phyloP scores from a whole-genome alignment of 2,888 invertebrate genomes.

The Geophilus truncorum region DNA sequence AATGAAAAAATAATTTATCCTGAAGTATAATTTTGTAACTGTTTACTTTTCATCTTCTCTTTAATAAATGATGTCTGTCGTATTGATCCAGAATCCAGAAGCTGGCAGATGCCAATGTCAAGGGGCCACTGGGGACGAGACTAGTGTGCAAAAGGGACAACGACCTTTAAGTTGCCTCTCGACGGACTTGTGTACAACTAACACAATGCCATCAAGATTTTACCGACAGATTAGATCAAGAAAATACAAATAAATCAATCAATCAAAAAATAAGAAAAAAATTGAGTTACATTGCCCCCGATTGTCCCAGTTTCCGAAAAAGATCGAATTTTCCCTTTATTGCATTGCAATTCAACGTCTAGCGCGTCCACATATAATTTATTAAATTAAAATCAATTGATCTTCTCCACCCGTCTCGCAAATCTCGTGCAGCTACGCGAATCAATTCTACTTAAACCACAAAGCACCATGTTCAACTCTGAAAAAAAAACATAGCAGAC shows the following conservation, averaged over 20 bases:
- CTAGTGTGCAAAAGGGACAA: not conserved
- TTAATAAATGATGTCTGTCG: not conserved
- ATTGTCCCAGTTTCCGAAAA: too few species aligned
- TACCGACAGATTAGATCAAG: not conserved
- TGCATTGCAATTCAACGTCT: not conserved
- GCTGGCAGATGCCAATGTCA: slow-evolving; percentile 13
- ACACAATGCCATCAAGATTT: not conserved
- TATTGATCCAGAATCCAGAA: not conserved
- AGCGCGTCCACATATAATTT: not conserved
- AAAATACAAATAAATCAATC: not conserved
- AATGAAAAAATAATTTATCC: not conserved
- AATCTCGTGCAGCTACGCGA: slow-evolving; percentile 1
- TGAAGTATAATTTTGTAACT: not conserved
- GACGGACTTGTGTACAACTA: not conserved
- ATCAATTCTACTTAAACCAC: slow-evolving; percentile 27
- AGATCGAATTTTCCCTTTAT: not conserved
- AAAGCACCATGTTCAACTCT: slow-evolving; percentile 12
- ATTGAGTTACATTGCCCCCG: not conserved
- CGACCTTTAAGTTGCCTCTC: not conserved
- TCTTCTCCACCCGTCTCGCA: not conserved
- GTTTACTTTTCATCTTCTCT: not conserved
- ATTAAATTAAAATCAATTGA: slow-evolving; percentile 21
- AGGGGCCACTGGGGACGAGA: slow-evolving; percentile 5
- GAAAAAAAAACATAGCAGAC: slow-evolving; percentile 2
- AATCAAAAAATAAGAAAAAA: not conserved